These are phyloP conservation scores for Malacosoma neustria DNA, from an alignment of 2,888 invertebrate genomes.

Conservation along the genomic window DNA sequence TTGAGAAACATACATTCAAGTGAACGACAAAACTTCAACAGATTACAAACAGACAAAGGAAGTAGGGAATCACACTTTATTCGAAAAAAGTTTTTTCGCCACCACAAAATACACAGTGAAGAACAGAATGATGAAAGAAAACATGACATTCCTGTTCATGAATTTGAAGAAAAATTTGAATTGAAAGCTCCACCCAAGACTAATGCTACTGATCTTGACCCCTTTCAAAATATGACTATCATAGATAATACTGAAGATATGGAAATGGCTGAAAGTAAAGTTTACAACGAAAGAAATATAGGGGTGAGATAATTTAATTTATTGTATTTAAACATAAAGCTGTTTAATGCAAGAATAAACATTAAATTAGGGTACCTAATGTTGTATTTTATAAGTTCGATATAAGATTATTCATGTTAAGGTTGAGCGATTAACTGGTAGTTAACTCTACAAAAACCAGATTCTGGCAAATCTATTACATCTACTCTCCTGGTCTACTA, in stretches of 20 bases:
- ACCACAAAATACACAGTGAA: slow-evolving; percentile 43
- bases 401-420: too few relatives aligned
- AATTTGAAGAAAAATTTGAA: slow-evolving; percentile 76
- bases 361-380: too few relatives aligned
- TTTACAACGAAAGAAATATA: slow-evolving; percentile 35
- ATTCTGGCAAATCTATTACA: too few relatives aligned
- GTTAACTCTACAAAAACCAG: too few relatives aligned
- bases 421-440: too few relatives aligned
- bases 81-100: slow-evolving; percentile 58
- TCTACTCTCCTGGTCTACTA: too few relatives aligned
- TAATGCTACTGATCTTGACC: slow-evolving; percentile 15
- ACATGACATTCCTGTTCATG: slow-evolving; percentile 71
- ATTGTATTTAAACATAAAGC: too few relatives aligned
- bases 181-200: slow-evolving; percentile 60
- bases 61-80: slow-evolving; percentile 24
- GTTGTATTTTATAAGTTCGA: too few relatives aligned
- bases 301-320: too few relatives aligned
- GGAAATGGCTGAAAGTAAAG: slow-evolving; percentile 47
- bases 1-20: slow-evolving; percentile 52
- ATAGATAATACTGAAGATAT: slow-evolving; percentile 53
- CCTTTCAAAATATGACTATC: slow-evolving; percentile 58
- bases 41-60: slow-evolving; percentile 24
- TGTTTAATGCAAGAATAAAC: too few relatives aligned
- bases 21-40: slow-evolving; percentile 38
- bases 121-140: slow-evolving; percentile 31